Base-by-base conservation (phyloP, 2,113 vertebrate genomes). In the Emberiza fucata region DNA sequence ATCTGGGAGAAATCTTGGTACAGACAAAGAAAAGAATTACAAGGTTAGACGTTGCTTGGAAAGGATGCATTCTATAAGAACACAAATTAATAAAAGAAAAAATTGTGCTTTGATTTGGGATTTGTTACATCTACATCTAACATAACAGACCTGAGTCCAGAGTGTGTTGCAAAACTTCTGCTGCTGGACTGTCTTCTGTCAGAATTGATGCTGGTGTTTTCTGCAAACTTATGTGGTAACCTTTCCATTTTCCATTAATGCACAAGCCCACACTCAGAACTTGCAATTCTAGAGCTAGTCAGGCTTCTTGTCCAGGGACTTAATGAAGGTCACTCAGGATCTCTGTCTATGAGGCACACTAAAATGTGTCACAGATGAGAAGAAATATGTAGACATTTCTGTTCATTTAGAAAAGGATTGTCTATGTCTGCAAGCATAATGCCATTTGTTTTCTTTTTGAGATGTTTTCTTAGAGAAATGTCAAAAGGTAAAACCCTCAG, bases 401-500 rank as follows among this genome's bases (percentile, higher is more conserved):
- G n/a, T 91, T 88, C 15, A 25, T 83, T 91, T 90, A 73, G 54
- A 59, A 78, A 66, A 70, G 8, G 40, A 35, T 91, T 64, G 56
- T n/a, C n/a, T n/a, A n/a, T 77, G 33, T 82, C 81, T 92, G 47
- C 54, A 88, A 90, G 61, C 40, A 56, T 73, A 50, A 63, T 73
- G 51, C 68, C 60, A 35, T 88, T 83, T 78, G 59, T 68, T 86
- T 92, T 81, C 57, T 53, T 84, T 85, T 73, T 81, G 45, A 45
- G n/a, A 78, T 29, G 31, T 87, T 92, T 88, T 92, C 47, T 56
- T 48, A 48, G 66, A 81, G 59, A 77, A 77, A 88, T 78, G 85
- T 93, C 92, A 96, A 63, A 84, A 93, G 93, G 71, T 51, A 78
- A 77, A 90, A 61, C 35, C 68, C 47, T 47, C 35, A 73, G 66